Conservation (phyloP, 1,140 invertebrate species). For the Trypoxylus dichotomus region DNA sequence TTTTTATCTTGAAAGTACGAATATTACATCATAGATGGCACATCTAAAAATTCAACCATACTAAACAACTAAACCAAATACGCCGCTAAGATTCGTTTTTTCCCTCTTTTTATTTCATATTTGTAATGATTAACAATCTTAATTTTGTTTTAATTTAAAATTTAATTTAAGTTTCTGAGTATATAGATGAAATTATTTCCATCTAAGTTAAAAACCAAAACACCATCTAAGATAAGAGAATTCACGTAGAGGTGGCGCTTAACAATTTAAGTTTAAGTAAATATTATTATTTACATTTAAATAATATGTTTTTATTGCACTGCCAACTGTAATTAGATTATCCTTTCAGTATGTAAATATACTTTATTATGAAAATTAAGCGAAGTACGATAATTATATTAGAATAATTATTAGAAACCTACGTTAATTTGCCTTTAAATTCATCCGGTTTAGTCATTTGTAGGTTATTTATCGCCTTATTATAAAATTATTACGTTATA, state of each 20-base stretch:
- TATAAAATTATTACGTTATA: background rate
- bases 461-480: background rate
- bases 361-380: background rate
- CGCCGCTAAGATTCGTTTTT: too few relatives aligned
- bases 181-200: too few relatives aligned
- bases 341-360: background rate
- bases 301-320: background rate
- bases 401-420: background rate
- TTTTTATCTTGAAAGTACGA: too few relatives aligned
- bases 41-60: too few relatives aligned
- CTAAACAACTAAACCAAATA: too few relatives aligned
- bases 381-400: background rate
- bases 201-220: too few relatives aligned
- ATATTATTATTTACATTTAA: constrained; percentile 5
- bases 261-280: background rate
- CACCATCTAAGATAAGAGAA: background rate
- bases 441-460: background rate
- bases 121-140: too few relatives aligned
- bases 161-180: too few relatives aligned
- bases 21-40: too few relatives aligned
- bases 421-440: background rate
- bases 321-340: background rate
- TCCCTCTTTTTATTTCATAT: too few relatives aligned
- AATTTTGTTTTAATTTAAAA: too few relatives aligned
- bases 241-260: background rate